phyloP scores from a whole-genome alignment of 1,140 invertebrate species.

The Listronotus bonariensis region DNA sequence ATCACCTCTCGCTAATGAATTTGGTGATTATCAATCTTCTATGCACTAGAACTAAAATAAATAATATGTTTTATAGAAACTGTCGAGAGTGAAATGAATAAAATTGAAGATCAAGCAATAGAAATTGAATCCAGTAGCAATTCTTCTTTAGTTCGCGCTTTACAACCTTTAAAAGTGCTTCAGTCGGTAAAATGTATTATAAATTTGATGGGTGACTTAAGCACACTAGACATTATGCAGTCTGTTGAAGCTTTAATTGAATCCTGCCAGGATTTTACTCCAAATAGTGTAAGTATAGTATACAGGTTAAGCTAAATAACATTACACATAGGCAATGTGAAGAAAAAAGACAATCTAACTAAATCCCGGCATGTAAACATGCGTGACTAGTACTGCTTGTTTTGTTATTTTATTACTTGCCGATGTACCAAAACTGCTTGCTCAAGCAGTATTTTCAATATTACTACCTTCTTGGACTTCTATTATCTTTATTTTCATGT shows the following conservation, averaged over 20 bases:
- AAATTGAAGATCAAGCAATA: constrained; percentile 67
- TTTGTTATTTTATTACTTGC: too few species aligned
- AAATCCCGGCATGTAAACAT: too few species aligned
- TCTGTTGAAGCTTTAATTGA: constrained; percentile 73
- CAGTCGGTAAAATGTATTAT: constrained; percentile 94
- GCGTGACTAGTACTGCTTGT: too few species aligned
- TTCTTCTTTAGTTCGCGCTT: constrained; percentile 54
- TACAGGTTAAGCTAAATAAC: too few species aligned
- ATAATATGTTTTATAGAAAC: constrained; percentile 62
- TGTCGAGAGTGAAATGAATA: constrained; percentile 79
- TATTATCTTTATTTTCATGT: too few species aligned
- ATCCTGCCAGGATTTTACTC: constrained; percentile 59
- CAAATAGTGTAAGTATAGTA: constrained; percentile 46
- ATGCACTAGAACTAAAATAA: neutral
- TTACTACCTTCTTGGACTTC: too few species aligned
- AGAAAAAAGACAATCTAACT: too few species aligned
- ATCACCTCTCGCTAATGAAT: neutral
- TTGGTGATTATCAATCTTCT: too few species aligned
- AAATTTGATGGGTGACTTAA: constrained; percentile 82
- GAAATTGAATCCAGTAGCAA: constrained; percentile 61
- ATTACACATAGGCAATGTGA: too few species aligned
- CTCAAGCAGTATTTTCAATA: too few species aligned
- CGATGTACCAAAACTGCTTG: too few species aligned
- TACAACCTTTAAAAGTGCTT: constrained; percentile 68
- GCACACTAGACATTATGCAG: constrained; percentile 81